phyloP scores from a whole-genome alignment of 1,140 invertebrate species.

The Ostrea edulis region DNA sequence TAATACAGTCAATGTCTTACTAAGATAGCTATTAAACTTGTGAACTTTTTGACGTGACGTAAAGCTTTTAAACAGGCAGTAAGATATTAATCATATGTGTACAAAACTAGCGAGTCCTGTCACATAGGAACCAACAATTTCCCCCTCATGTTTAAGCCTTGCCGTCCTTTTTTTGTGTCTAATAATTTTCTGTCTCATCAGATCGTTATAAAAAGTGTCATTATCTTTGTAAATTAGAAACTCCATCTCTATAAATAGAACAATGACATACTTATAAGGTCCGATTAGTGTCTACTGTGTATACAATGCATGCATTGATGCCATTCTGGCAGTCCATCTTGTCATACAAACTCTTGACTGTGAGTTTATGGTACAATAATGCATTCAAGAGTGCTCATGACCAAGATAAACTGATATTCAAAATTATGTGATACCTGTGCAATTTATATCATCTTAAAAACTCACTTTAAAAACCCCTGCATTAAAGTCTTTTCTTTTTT shows the following conservation, averaged over 20 bases:
- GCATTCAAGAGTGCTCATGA: not conserved
- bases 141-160: not conserved
- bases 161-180: not conserved
- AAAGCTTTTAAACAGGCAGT: not conserved
- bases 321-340: not conserved
- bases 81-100: not conserved
- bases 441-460: too few relatives aligned
- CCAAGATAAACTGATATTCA: not conserved
- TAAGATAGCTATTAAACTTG: slow-evolving; percentile 3
- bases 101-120: not conserved
- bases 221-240: not conserved
- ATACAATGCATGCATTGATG: not conserved
- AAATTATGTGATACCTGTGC: too few relatives aligned
- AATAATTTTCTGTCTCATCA: not conserved
- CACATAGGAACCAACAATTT: not conserved
- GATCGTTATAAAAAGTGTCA: not conserved
- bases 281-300: not conserved
- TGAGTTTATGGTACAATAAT: not conserved
- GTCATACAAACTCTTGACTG: not conserved
- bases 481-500: not conserved
- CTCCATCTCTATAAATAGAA: slow-evolving; percentile 6
- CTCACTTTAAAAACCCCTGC: not conserved
- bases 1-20: not conserved
- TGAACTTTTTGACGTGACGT: slow-evolving; percentile 12
- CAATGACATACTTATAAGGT: not conserved